These are phyloP conservation scores for Heloderma charlesbogerti DNA, from an alignment of 2,113 vertebrate genomes.

Conservation along the genomic window DNA sequence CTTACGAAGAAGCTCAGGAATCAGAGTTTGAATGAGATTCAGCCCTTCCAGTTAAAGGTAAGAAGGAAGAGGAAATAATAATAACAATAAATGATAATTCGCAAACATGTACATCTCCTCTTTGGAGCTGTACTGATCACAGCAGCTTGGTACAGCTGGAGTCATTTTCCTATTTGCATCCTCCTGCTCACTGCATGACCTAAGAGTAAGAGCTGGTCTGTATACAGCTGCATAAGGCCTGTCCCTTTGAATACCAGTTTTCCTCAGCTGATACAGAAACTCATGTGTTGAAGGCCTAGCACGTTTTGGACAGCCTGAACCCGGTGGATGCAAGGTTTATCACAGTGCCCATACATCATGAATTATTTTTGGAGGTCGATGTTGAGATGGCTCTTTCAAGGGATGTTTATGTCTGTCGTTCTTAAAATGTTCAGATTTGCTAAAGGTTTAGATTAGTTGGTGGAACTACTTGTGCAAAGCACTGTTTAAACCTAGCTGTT, in stretches of 20 bases:
- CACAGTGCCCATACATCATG: accelerated
- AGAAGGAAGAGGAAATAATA: constrained; percentile 58
- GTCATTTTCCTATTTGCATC: constrained; percentile 8
- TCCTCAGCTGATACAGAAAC: neutral
- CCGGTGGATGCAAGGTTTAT: neutral
- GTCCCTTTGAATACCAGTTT: constrained; percentile 5
- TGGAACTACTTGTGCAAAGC: constrained; percentile 11
- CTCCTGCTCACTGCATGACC: neutral
- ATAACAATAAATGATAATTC: too few species aligned
- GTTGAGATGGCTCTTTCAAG: neutral
- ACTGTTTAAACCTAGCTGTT: constrained; percentile 8
- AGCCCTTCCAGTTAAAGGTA: constrained; percentile 92
- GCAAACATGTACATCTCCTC: neutral
- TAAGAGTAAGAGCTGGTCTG: constrained; percentile 34
- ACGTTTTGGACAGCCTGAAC: neutral
- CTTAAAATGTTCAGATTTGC: neutral
- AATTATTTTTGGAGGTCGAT: neutral
- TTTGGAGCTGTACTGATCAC: neutral
- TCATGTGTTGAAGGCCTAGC: neutral
- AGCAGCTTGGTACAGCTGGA: constrained; percentile 18
- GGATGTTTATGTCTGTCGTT: neutral
- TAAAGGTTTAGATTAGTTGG: too few species aligned
- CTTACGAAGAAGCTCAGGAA: constrained; percentile 91
- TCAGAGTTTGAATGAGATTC: constrained; percentile 90
- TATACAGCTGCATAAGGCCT: neutral